Percentiles rank a stretch among this genome's conserved stretches.
phyloP scores from a whole-genome alignment of 2,113 vertebrate genomes.

The Ochotona princeps region DNA sequence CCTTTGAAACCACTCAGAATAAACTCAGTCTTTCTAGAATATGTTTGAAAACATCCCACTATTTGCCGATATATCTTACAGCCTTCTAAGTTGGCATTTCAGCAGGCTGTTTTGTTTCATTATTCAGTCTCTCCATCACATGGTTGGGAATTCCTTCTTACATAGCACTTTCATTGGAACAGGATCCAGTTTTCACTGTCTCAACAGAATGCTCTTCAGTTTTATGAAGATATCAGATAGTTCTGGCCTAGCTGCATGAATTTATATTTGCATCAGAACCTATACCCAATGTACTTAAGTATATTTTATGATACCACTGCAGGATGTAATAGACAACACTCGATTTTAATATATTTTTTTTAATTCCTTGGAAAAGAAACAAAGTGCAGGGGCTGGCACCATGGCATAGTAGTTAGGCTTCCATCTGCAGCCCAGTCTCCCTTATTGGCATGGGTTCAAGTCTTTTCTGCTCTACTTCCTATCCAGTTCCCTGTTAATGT shows the following conservation, averaged over 20 bases:
- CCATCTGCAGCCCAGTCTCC: too few relatives aligned
- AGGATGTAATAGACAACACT: slow-evolving; percentile 60
- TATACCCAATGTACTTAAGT: slow-evolving; percentile 4
- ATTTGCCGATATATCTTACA: not conserved
- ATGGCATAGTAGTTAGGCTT: too few relatives aligned
- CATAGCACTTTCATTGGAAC: not conserved
- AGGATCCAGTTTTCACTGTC: not conserved
- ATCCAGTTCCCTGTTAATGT: too few relatives aligned
- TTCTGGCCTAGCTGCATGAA: not conserved
- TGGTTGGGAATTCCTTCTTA: not conserved
- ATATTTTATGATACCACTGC: slow-evolving; percentile 45
- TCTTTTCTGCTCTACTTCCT: too few relatives aligned
- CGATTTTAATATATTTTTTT: slow-evolving; percentile 40
- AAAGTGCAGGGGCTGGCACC: too few relatives aligned
- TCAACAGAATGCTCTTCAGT: not conserved
- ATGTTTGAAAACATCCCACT: not conserved
- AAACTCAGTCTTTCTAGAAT: not conserved
- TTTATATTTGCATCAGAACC: not conserved
- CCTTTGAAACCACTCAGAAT: not conserved
- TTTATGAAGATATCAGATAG: not conserved
- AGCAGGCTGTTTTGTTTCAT: not conserved
- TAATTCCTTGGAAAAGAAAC: too few relatives aligned
- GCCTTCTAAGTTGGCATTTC: not conserved
- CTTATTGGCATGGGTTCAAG: too few relatives aligned
- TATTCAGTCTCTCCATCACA: not conserved